These are phyloP conservation scores for Julus scanicus DNA, from an alignment of 2,888 invertebrate species.

Conservation along the genomic window DNA sequence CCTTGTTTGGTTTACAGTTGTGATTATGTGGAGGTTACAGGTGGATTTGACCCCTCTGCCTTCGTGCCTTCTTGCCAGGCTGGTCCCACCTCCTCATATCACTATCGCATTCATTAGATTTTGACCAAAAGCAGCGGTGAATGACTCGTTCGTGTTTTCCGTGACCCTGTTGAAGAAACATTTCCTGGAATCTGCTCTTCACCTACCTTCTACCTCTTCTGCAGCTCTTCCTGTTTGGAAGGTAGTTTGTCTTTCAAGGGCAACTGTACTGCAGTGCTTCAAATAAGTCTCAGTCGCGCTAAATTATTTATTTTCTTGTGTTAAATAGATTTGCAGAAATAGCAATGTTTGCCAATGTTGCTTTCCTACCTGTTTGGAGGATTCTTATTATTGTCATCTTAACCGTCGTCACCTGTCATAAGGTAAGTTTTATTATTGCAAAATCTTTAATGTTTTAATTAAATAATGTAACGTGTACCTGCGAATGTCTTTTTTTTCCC, in stretches of 20 bases:
- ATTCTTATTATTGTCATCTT: background rate
- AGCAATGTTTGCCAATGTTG: background rate
- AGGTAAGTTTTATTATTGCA: constrained; percentile 8
- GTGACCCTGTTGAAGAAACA: background rate
- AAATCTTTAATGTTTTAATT: background rate
- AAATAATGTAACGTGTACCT: background rate
- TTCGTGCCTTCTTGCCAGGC: background rate
- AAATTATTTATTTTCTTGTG: background rate
- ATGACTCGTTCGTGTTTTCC: constrained; percentile 30
- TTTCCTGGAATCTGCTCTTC: constrained; percentile 14
- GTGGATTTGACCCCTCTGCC: background rate
- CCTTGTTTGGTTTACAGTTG: background rate
- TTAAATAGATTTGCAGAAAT: background rate
- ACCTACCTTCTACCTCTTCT: background rate
- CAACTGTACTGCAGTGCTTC: background rate
- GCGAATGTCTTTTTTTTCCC: background rate
- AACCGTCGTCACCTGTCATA: background rate
- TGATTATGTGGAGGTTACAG: background rate
- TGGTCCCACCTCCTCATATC: background rate
- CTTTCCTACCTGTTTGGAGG: background rate
- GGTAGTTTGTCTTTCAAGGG: constrained; percentile 27
- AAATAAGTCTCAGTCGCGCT: background rate
- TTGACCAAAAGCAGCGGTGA: constrained; percentile 30
- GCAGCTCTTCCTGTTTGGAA: background rate
- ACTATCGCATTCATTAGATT: constrained; percentile 9